Evolutionary conservation across 2,888 invertebrate genomes (phyloP), one percentile per base, ranked within the genome.

Genomic region (Caenorhabditis sp.): DNA sequence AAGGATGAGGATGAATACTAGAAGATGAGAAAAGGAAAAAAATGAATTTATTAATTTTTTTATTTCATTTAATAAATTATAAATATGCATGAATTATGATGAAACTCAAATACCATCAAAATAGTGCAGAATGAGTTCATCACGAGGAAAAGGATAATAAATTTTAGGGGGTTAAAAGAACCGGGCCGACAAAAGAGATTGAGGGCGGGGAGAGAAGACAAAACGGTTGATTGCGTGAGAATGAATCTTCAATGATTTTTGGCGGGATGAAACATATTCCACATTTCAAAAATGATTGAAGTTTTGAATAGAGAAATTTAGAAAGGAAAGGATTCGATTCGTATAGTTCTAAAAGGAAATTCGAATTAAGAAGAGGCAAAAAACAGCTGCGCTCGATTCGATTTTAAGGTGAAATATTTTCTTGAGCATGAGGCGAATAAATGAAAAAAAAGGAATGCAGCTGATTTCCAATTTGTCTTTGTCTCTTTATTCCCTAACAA

Each of bases 1-100:
- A 27, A 57, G 27, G 27, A 23, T 23, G 54, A 57, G 27, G 27
- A 43, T 57, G 27, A 23, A 26, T 23, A 57, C 24, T 27, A n/a
- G n/a, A 26, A 26, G 27, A 26, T 57, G n/a, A 23, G 26, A 57
- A 31, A 21, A 62, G 54, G 58, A 62, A 63, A 65, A 58, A 66
- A 70, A 70, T 70, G 65, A 57, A 43, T 43, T 43, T 43, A 43
- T 43, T 43, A 43, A 43, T 43, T 43, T 43, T 43, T 43, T 17
- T 43, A 17, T 43, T 43, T 43, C 14, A 43, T 10, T 43, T 43
- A 43, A 43, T 43, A 43, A 43, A 43, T 43, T 43, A 43, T 43
- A 17, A 43, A 43, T 17, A 43, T 43, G 43, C 12, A 43, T 43
- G 17, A 17, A 43, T 17, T 43, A 31, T 31, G 31, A 31, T 43